Conservation (phyloP, 2,797 vertebrate genomes). For the Crenichthys baileyi region DNA sequence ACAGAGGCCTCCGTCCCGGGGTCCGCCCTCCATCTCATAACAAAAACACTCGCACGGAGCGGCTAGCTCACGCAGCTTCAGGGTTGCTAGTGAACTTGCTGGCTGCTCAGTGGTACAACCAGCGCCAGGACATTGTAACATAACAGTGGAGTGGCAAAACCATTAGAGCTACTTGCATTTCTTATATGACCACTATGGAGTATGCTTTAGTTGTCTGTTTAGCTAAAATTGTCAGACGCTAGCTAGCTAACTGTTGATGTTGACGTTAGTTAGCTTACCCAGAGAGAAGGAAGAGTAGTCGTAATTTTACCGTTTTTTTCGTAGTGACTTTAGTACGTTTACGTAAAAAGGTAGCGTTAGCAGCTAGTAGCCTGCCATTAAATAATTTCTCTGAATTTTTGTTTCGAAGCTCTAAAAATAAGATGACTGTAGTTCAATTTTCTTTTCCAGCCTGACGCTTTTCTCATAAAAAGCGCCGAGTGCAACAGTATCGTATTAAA, state of each 20-base stretch:
- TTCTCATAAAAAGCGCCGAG: background rate
- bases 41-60: slow-evolving; percentile 77
- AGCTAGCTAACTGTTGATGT: slow-evolving; percentile 25
- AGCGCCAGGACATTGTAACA: background rate
- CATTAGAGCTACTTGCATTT: background rate
- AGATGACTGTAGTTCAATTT: background rate
- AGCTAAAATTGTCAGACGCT: slow-evolving; percentile 6
- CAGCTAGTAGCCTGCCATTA: background rate
- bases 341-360: background rate
- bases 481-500: no score
- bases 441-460: background rate
- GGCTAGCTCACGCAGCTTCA: slow-evolving; percentile 46
- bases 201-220: slow-evolving; percentile 3
- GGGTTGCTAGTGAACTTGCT: slow-evolving; percentile 33
- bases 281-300: background rate
- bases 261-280: slow-evolving; percentile 21
- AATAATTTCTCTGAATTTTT: background rate
- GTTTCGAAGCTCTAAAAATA: background rate
- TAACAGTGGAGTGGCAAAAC: background rate
- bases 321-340: background rate
- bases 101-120: background rate
- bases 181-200: background rate
- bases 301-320: background rate
- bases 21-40: slow-evolving; percentile 88
- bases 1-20: slow-evolving; percentile 81